Conservation (phyloP, 1,140 invertebrate genomes). For the Matsumurasca onukii region DNA sequence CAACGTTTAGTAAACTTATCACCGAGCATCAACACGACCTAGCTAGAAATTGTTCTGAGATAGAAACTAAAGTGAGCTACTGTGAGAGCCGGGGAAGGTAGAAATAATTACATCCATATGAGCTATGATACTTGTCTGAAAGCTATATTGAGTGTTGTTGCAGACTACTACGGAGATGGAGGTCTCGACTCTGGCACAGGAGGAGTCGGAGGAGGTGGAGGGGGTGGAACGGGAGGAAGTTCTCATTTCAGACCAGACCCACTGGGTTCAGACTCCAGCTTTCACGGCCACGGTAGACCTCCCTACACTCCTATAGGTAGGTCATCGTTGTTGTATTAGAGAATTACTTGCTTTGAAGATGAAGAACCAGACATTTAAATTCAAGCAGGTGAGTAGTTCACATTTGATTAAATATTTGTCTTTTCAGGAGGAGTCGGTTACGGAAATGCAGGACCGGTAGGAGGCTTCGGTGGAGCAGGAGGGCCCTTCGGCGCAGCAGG, state of each 20-base stretch:
- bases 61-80: too few relatives aligned
- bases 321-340: not conserved
- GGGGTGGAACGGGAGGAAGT: constrained; percentile 26
- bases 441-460: constrained; percentile 6
- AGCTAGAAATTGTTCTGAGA: too few relatives aligned
- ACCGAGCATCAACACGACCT: too few relatives aligned
- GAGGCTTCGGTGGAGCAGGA: constrained; percentile 12
- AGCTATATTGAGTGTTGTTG: too few relatives aligned
- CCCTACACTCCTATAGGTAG: constrained; percentile 45
- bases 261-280: constrained; percentile 55
- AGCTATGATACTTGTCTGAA: too few relatives aligned
- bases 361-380: too few relatives aligned
- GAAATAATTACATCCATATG: too few relatives aligned
- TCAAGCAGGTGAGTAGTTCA: too few relatives aligned
- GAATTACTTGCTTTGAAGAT: too few relatives aligned
- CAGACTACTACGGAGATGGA: constrained; percentile 37
- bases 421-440: constrained; percentile 20
- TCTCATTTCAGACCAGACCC: constrained; percentile 50
- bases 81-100: too few relatives aligned
- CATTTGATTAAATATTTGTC: too few relatives aligned
- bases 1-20: too few relatives aligned
- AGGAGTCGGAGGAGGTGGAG: constrained; percentile 5
- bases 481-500: not conserved
- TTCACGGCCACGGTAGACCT: constrained; percentile 48
- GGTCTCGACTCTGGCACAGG: constrained; percentile 29